These are phyloP conservation scores for Bedellia somnulentella DNA, from an alignment of 2,888 invertebrate species.

Conservation along the genomic window DNA sequence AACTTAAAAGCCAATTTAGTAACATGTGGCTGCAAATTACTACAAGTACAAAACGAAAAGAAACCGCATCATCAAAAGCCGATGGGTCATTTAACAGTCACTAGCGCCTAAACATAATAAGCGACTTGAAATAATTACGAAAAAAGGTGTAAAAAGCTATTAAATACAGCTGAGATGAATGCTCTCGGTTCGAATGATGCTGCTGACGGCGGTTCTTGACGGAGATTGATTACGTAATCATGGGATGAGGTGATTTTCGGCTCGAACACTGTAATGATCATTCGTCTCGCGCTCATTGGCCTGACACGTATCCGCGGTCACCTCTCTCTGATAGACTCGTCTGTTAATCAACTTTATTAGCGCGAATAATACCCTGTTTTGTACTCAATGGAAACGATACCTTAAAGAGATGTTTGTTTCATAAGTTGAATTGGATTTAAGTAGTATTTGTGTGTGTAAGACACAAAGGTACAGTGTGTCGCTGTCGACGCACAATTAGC, in stretches of 20 bases:
- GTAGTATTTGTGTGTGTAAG: neutral
- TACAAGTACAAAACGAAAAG: constrained; percentile 19
- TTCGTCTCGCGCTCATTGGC: constrained; percentile 51
- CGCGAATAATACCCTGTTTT: too few relatives aligned
- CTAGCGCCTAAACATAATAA: constrained; percentile 50
- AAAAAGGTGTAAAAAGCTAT: constrained; percentile 47
- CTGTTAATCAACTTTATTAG: constrained; percentile 20
- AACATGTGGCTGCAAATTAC: constrained; percentile 20
- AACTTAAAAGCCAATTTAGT: constrained; percentile 21
- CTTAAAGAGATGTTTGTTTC: too few relatives aligned
- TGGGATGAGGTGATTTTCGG: constrained; percentile 44
- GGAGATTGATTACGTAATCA: constrained; percentile 59
- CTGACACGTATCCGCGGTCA: too few relatives aligned
- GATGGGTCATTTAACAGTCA: constrained; percentile 43
- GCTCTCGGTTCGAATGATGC: constrained; percentile 41
- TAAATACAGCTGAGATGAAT: constrained; percentile 32
- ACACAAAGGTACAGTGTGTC: constrained; percentile 8
- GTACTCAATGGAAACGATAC: too few relatives aligned
- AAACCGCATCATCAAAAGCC: constrained; percentile 29
- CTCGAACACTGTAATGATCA: constrained; percentile 51
- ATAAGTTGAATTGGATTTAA: too few relatives aligned
- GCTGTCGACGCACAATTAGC: constrained; percentile 56
- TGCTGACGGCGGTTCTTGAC: constrained; percentile 37
- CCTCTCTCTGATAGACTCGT: constrained; percentile 18
- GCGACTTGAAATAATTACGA: constrained; percentile 45